phyloP scores from a whole-genome alignment of 1,140 invertebrate species.

The Anoplophora glabripennis region DNA sequence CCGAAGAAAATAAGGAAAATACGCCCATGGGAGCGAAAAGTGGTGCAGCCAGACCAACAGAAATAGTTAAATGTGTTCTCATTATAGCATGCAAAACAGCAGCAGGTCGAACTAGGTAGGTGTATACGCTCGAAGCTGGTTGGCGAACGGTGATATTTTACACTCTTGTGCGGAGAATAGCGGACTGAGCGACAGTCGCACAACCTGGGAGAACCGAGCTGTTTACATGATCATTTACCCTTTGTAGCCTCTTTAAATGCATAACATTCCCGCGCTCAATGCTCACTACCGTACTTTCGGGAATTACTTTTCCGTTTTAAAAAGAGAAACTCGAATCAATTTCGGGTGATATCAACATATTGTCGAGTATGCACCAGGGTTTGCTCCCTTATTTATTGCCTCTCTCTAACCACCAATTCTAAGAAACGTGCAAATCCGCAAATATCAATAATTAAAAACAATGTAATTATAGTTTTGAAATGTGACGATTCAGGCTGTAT shows the following conservation, averaged over 20 bases:
- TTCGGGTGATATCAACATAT: background rate
- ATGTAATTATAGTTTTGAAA: too few species aligned
- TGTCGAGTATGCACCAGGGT: background rate
- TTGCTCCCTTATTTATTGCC: too few species aligned
- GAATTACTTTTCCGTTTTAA: slow-evolving; percentile 28
- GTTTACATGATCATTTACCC: slow-evolving; percentile 39
- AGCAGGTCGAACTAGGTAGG: slow-evolving; percentile 15
- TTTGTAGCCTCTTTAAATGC: slow-evolving; percentile 40
- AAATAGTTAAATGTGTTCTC: slow-evolving; percentile 38
- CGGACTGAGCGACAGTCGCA: slow-evolving; percentile 22
- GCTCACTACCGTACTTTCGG: slow-evolving; percentile 26
- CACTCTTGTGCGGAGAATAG: slow-evolving; percentile 19
- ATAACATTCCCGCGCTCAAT: slow-evolving; percentile 30
- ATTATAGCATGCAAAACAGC: slow-evolving; percentile 39
- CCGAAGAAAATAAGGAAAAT: too few species aligned
- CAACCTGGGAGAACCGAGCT: slow-evolving; percentile 24
- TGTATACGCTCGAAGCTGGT: slow-evolving; percentile 14
- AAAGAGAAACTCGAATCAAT: background rate
- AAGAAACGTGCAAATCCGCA: too few species aligned
- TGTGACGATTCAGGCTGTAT: too few species aligned
- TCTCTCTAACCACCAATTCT: too few species aligned
- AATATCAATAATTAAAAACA: too few species aligned
- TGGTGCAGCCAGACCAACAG: slow-evolving; percentile 6
- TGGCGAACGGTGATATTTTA: slow-evolving; percentile 28
- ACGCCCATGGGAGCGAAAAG: too few species aligned